Evolutionary conservation across 2,888 invertebrate genomes (phyloP), one percentile per base, ranked within the genome.

Genomic region (Dicranocentrus wangi): DNA sequence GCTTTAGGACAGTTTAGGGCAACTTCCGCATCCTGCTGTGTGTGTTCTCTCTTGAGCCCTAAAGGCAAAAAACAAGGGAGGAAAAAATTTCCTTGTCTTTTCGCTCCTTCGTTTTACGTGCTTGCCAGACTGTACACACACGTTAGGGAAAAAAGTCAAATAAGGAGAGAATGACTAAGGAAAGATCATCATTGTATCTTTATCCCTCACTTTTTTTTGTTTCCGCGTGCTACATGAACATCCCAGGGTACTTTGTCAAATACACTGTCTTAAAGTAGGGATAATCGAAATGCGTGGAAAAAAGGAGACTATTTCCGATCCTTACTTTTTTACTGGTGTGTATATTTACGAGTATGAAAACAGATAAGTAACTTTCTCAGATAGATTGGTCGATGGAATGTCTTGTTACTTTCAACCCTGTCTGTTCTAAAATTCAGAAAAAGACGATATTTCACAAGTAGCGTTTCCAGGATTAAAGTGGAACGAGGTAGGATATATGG

Each of bases 21-120:
- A 76, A 76, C 76, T 76, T 76, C 76, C 76, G 76, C 25, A 76
- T 76, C 76, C 68, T 68, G 76, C 66, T 76, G 76, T 43, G 39
- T 65, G 10, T 43, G 21, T 60, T 43, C 39, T 71, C 43, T 53
- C 32, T 17, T 27, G 65, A 63, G 53, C 65, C 66, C 75, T 39
- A 75, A 32, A 75, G 75, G 75, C 75, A 27, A 75, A 58, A 55
- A 73, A 65, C 63, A 65, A 65, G 55, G 42, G 10, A 47, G 65
- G 53, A 51, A 53, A 15, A 13, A 17, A 27, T 27, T 19, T 13
- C 63, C 13, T 42, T 27, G 3, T 13, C 63, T 7, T 42, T 53
- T 61, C 65, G 15, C 28, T 72, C 7, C 39, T 70, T 51, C 23
- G 21, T 39, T 13, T 69, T 17, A 17, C 53, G 32, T 53, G 13